phyloP scores from a whole-genome alignment of 1,140 invertebrate genomes.

The Panagrolaimus sp. region DNA sequence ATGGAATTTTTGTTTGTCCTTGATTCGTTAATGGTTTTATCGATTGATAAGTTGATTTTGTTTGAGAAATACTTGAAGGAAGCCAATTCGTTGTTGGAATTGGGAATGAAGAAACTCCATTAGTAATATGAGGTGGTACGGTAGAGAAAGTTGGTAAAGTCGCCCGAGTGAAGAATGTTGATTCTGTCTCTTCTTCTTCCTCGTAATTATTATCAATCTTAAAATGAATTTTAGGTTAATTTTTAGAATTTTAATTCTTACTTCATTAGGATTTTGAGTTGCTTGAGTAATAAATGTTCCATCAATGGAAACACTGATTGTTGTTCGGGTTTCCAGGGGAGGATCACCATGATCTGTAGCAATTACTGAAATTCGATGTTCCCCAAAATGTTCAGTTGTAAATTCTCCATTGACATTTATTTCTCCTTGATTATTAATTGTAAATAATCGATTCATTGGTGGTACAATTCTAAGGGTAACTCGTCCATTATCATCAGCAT shows the following conservation, averaged over 20 bases:
- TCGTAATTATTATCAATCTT: background rate
- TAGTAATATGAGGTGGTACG: background rate
- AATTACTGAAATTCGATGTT: slow-evolving; percentile 44
- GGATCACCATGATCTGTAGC: slow-evolving; percentile 54
- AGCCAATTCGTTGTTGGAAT: background rate
- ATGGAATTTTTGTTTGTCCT: slow-evolving; percentile 5
- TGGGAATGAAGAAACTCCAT: slow-evolving; percentile 10
- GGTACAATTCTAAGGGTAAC: slow-evolving; percentile 47
- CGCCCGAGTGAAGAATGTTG: background rate
- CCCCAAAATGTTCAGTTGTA: slow-evolving; percentile 53
- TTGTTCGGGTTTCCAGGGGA: slow-evolving; percentile 44
- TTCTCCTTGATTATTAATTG: slow-evolving; percentile 40
- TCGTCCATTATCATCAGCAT: slow-evolving; percentile 52
- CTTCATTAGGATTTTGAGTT: background rate
- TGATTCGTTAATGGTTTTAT: background rate
- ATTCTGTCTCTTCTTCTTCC: background rate
- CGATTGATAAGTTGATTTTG: background rate
- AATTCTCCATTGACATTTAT: slow-evolving; percentile 53
- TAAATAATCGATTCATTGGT: slow-evolving; percentile 50
- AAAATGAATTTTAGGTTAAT: background rate
- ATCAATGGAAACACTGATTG: slow-evolving; percentile 42
- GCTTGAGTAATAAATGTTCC: slow-evolving; percentile 27
- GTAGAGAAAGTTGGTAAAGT: background rate
- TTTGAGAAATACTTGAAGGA: background rate
- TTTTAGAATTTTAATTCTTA: background rate